Base-by-base conservation (phyloP, 2,113 vertebrate species). In the Polypterus senegalus region DNA sequence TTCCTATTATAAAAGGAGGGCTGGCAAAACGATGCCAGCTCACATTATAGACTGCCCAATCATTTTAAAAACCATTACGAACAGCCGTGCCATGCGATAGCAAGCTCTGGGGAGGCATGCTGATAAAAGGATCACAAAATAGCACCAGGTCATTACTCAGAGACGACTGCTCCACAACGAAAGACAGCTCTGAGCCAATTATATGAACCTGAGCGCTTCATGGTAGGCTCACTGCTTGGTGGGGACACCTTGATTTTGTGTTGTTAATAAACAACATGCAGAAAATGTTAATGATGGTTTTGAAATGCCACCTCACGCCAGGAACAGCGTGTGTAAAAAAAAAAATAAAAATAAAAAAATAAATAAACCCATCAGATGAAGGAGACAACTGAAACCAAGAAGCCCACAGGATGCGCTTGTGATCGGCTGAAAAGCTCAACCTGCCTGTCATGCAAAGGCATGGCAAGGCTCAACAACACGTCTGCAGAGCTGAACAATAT, bases 271-370 rank as follows among this genome's bases (percentile, higher is more conserved):
- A 75, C 73, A 73, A 66, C 71, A 69, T 76, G 75, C 71, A 73
- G 71, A 74, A 81, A 76, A 79, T 78, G 76, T 77, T 80, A 83
- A 80, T 77, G 76, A 76, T 70, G 70, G 64, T 58, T 71, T 70
- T 71, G 76, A 77, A 80, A 83, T 79, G 76, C 74, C 76, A 79
- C 70, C 59, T 54, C 70, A 69, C 73, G 70, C 54, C 62, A 62
- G 68, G 72, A 66, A 71, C 57, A 62, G 66, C 59, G 49, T 65
- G 67, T 68, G 76, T 82, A 69, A 78, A 77, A 63, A 66, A 63
- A 56, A 44, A 54, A 64, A 69, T 73, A 67, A 81, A 75, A 70
- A 72, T 76, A 69, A 77, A 77, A 61, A 69, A 47, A 52, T 57
- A 54, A 46, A 27, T 53, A 3, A 47, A 58, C 7, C 45, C 9